Evolutionary conservation across 1,140 invertebrate species (phyloP).

Genomic region (Drosophila lacertosa): DNA sequence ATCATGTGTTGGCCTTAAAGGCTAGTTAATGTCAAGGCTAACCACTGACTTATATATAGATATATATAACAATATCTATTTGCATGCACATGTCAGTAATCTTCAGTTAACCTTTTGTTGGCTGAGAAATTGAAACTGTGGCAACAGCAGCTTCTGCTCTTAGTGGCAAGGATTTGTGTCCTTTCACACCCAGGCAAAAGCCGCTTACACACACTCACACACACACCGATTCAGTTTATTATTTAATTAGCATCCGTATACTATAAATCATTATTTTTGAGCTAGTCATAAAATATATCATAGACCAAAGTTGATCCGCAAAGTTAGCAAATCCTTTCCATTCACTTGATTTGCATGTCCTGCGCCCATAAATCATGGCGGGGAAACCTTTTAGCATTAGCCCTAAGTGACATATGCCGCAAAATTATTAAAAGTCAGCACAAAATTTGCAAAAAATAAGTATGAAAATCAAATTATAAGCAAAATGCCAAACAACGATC

Average conservation of each 20-base stretch:
- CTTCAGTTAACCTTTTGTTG: conserved; percentile 12
- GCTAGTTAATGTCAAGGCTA: neutral
- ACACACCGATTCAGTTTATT: neutral
- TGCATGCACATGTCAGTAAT: neutral
- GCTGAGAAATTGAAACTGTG: neutral
- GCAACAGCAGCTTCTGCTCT: conserved; percentile 13
- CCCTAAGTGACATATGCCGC: conserved; percentile 26
- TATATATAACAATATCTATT: neutral
- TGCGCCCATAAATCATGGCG: conserved; percentile 21
- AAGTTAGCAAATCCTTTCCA: neutral
- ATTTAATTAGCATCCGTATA: conserved; percentile 4
- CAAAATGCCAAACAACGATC: too few species aligned
- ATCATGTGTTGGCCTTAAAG: neutral
- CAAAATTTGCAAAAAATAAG: conserved; percentile 3
- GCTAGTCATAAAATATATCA: too few species aligned
- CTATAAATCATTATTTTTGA: conserved; percentile 3
- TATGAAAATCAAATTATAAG: neutral
- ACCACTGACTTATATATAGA: neutral
- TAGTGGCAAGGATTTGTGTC: conserved; percentile 18
- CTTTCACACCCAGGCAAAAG: conserved; percentile 31
- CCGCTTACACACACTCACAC: conserved; percentile 30
- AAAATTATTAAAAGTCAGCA: conserved; percentile 23
- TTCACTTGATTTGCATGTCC: conserved; percentile 27
- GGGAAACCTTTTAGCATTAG: conserved; percentile 20
- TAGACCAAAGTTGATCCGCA: neutral